Evolutionary conservation across 2,113 vertebrate species (phyloP).

Genomic region (Corvus moneduloides): DNA sequence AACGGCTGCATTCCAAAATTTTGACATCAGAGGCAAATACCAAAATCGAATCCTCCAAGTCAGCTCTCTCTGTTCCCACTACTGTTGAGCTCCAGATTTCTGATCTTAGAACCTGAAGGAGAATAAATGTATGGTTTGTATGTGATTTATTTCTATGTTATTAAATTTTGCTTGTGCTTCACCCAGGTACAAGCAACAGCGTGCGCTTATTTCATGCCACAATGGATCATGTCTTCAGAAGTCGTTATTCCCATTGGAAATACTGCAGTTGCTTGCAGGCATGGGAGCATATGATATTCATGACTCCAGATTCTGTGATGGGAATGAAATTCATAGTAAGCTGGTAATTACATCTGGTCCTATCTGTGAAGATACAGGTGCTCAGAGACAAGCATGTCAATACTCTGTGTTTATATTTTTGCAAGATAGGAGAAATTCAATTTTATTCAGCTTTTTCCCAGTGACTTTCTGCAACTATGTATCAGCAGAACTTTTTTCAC

Average conservation of each 20-base stretch:
- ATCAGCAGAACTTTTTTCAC: slow-evolving; percentile 36
- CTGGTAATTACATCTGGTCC: slow-evolving; percentile 26
- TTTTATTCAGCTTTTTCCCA: slow-evolving; percentile 9
- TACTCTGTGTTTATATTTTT: slow-evolving; percentile 26
- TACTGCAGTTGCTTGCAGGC: not conserved
- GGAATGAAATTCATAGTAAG: slow-evolving; percentile 28
- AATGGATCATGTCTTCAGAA: slow-evolving; percentile 3
- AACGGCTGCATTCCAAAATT: not conserved
- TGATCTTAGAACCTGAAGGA: not conserved
- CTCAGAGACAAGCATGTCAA: not conserved
- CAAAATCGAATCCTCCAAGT: not conserved
- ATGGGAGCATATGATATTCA: not conserved
- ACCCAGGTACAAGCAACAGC: not conserved
- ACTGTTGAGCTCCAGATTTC: not conserved
- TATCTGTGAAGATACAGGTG: slow-evolving; percentile 22
- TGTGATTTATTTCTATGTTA: slow-evolving; percentile 23
- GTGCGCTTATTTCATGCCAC: slow-evolving; percentile 35
- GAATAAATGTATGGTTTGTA: not conserved
- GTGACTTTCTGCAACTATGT: slow-evolving; percentile 11
- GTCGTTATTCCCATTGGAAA: not conserved
- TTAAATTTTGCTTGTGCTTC: slow-evolving; percentile 5
- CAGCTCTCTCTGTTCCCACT: not conserved
- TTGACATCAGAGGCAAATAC: not conserved
- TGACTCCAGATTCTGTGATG: not conserved
- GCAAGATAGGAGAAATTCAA: slow-evolving; percentile 39